A percentile compares a stretch with the other conserved stretches of the same genome.
These are phyloP conservation scores for Heteractis magnifica DNA, from an alignment of 92 coral and sea anemone species.

Conservation along the genomic window DNA sequence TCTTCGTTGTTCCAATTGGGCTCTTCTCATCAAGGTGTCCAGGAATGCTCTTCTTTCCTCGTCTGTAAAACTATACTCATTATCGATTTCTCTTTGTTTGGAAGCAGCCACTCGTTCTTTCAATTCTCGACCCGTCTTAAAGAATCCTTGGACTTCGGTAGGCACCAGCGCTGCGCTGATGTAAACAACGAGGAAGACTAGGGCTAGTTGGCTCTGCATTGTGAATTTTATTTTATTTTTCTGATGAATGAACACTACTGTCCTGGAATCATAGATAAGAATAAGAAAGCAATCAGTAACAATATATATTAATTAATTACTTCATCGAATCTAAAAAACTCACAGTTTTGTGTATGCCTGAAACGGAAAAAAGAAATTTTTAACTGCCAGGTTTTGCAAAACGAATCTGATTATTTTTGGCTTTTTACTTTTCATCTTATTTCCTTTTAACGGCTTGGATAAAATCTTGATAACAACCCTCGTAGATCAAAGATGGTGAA, in stretches of 20 bases:
- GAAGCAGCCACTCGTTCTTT: slow-evolving; percentile 7
- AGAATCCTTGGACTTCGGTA: slow-evolving; percentile 19
- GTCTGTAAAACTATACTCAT: not conserved
- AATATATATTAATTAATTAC: too few relatives aligned
- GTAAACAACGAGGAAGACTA: slow-evolving; percentile 25
- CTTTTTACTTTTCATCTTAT: too few relatives aligned
- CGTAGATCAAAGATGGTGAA: too few relatives aligned
- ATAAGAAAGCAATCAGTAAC: not conserved
- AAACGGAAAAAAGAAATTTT: too few relatives aligned
- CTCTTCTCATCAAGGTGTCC: slow-evolving; percentile 19
- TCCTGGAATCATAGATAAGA: not conserved
- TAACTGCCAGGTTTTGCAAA: too few relatives aligned
- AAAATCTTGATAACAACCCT: too few relatives aligned
- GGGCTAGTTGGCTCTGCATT: slow-evolving; percentile 25
- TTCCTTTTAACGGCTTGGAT: too few relatives aligned
- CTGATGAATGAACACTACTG: not conserved
- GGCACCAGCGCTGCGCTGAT: slow-evolving; percentile 21
- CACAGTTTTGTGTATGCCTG: too few relatives aligned
- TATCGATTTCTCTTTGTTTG: not conserved
- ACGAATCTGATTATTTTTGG: too few relatives aligned
- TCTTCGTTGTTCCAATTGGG: slow-evolving; percentile 10
- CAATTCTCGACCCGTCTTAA: slow-evolving; percentile 25
- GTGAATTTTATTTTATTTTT: not conserved
- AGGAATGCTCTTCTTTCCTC: slow-evolving; percentile 18
- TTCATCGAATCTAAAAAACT: too few relatives aligned